Conservation (phyloP, 2,113 vertebrate species). For the Planiliza haematocheilus region DNA sequence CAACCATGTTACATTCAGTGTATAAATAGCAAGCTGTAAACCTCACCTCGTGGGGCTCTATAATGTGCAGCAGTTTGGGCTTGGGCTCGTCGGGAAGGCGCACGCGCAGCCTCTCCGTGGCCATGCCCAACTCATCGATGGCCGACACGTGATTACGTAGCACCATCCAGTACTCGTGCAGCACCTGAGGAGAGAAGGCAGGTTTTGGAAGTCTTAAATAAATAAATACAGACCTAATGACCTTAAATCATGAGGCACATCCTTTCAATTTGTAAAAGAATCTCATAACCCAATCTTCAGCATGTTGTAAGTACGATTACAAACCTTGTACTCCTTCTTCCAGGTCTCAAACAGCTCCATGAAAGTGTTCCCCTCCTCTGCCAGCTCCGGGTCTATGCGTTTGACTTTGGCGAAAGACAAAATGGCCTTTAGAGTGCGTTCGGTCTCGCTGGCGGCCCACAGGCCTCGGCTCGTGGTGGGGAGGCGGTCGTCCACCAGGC, state of each 20-base stretch:
- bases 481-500: constrained; percentile 92
- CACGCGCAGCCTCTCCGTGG: constrained; percentile 93
- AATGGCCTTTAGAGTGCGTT: constrained; percentile 92
- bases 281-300: not conserved
- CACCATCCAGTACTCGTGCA: constrained; percentile 99
- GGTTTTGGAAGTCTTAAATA: not conserved
- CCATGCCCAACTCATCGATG: constrained; percentile 97
- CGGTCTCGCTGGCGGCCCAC: constrained; percentile 94
- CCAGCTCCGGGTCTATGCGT: constrained; percentile 86
- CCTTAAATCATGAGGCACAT: too few relatives aligned
- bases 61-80: constrained; percentile 94
- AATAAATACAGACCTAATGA: too few relatives aligned
- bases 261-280: not conserved
- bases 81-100: constrained; percentile 94
- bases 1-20: not conserved
- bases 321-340: constrained; percentile 99
- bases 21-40: not conserved
- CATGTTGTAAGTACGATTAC: too few relatives aligned
- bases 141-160: constrained; percentile 96
- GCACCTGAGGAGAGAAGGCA: constrained; percentile 80
- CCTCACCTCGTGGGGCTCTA: constrained; percentile 94
- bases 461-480: constrained; percentile 95
- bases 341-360: constrained; percentile 97
- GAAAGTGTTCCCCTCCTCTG: constrained; percentile 92
- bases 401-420: constrained; percentile 92